Evolutionary conservation across 2,113 vertebrate genomes (phyloP).

Genomic region (Tetraodon nigroviridis): DNA sequence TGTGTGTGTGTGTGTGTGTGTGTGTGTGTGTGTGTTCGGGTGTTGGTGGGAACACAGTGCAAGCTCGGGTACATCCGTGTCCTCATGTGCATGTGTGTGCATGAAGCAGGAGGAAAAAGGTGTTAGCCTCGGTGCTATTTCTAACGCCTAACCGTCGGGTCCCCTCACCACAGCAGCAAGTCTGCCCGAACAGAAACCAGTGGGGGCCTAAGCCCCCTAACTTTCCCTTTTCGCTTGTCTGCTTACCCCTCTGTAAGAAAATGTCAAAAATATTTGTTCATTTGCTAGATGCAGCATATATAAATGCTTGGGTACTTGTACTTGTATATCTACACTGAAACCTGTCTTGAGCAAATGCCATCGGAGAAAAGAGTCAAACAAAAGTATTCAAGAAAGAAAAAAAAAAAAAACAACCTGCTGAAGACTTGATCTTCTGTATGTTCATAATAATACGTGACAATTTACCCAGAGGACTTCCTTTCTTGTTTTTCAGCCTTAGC

Average conservation of each 20-base stretch:
- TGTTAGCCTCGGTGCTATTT: conserved; percentile 68
- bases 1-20: conserved; percentile 23
- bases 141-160: conserved; percentile 59
- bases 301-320: background rate
- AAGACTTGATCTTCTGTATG: conserved; percentile 5
- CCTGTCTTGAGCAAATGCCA: conserved; percentile 2
- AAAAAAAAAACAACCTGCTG: conserved; percentile 3
- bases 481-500: conserved; percentile 8
- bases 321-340: background rate
- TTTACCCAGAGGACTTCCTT: background rate
- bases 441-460: background rate
- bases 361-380: background rate
- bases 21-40: background rate
- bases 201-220: conserved; percentile 25
- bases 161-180: conserved; percentile 40
- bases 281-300: too few species aligned
- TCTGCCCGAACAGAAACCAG: conserved; percentile 42
- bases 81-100: conserved; percentile 31
- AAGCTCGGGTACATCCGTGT: conserved; percentile 3
- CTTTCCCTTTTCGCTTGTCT: conserved; percentile 43
- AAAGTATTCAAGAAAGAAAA: background rate
- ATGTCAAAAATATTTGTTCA: too few species aligned
- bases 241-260: background rate
- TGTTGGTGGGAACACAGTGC: conserved; percentile 29
- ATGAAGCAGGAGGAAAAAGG: conserved; percentile 60